Evolutionary conservation across 2,113 vertebrate species (phyloP), one percentile per base, ranked within the genome.

Genomic region (Crypturellus undulatus): DNA sequence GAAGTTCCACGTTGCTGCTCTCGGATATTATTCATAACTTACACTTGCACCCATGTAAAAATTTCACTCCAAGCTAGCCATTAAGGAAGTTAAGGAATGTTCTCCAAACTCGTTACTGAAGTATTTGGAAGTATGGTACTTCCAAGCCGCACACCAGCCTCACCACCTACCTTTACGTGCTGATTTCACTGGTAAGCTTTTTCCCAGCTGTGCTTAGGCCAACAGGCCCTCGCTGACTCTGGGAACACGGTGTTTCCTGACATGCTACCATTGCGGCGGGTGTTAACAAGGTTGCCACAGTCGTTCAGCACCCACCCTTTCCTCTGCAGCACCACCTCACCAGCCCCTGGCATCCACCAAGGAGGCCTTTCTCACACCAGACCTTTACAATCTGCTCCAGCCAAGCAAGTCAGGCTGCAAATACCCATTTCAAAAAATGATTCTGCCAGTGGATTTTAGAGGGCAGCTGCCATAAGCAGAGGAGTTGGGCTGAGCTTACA

Each of bases 391-490:
- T 47, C 58, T 40, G 32, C 67, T 65, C 42, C 59, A 47, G 25
- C 11, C 59, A 75, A 89, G 84, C 60, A 86, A 42, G 34, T 15
- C 7, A 6, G 40, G 38, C 0, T 86, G 79, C 68, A 93, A 95
- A 86, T 78, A 88, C 3, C 68, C 36, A 15, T 67, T 92, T 30
- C 28, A 62, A 92, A 45, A 91, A 65, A 63, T 14, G 79, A 65
- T 60, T 59, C 49, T 54, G 63, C 85, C 79, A 78, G 38, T 30
- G 70, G 64, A 60, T 90, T 84, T 81, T 45, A 90, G 77, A 89
- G 58, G 38, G 59, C 42, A 89, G 38, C 86, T 84, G 38, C 56
- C 51, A 78, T 52, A 34, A 83, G 80, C 26, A 86, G 45, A 78
- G 26, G n/a, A 8, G 36, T 56, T 80, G 54, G 26, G 40, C 51